Evolutionary conservation across 2,888 invertebrate species (phyloP).

Genomic region (Yponomeuta sedellus): DNA sequence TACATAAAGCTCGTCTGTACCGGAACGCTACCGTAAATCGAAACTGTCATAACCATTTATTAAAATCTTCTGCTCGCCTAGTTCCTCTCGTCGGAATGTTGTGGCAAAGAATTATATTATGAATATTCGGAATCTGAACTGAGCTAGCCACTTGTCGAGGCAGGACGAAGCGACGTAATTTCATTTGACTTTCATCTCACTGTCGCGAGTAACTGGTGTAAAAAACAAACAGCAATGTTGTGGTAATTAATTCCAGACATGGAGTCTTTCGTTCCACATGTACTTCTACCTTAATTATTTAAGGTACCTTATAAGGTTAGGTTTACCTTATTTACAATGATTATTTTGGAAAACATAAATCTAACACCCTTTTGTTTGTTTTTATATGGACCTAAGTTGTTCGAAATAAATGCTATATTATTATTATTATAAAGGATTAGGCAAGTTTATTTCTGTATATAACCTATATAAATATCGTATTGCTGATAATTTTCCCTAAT

Average conservation of each 20-base stretch:
- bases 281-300: too few species aligned
- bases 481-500: too few species aligned
- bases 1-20: conserved; percentile 19
- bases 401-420: too few species aligned
- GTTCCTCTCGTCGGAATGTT: conserved; percentile 30
- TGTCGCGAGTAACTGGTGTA: not conserved
- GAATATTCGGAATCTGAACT: conserved; percentile 15
- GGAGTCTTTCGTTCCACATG: not conserved
- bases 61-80: conserved; percentile 39
- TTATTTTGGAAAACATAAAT: too few species aligned
- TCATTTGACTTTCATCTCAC: not conserved
- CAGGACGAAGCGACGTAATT: not conserved
- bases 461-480: too few species aligned
- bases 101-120: conserved; percentile 43
- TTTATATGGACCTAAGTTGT: too few species aligned
- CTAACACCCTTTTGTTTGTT: too few species aligned
- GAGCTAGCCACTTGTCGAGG: not conserved
- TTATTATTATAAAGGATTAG: too few species aligned
- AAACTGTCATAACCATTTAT: conserved; percentile 33
- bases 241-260: not conserved
- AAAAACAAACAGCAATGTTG: not conserved
- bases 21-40: conserved; percentile 23
- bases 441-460: too few species aligned
- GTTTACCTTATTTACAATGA: too few species aligned
- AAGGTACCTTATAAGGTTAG: too few species aligned